A percentile compares a stretch with the other conserved stretches of the same genome.
Conservation (phyloP, 1,140 invertebrate species). For the Drosophila ogumai region DNA sequence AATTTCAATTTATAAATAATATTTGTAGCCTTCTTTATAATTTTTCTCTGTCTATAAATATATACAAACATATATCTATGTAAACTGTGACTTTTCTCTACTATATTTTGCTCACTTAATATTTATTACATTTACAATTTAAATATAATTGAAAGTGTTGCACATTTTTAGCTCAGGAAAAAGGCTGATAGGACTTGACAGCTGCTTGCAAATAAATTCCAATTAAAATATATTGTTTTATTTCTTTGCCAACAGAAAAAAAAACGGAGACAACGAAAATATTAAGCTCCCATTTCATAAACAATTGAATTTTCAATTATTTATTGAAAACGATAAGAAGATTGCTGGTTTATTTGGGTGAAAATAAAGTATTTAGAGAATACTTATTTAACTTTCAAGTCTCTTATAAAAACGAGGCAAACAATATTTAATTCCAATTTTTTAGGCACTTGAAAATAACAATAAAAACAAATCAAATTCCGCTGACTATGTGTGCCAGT, state of each 20-base stretch:
- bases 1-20: background rate
- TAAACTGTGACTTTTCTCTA: background rate
- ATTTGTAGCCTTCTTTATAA: background rate
- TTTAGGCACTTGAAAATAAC: background rate
- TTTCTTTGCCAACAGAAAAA: background rate
- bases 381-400: background rate
- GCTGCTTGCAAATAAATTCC: constrained; percentile 15
- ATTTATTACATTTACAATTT: constrained; percentile 19
- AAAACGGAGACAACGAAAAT: background rate
- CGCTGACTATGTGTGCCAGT: constrained; percentile 16
- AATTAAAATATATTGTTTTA: constrained; percentile 13
- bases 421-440: constrained; percentile 12
- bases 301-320: background rate
- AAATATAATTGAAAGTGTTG: constrained; percentile 18
- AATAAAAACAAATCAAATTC: constrained; percentile 11
- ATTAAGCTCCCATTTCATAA: constrained; percentile 3
- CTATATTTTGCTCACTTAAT: constrained; percentile 6
- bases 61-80: background rate
- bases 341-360: too few relatives aligned
- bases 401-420: too few relatives aligned
- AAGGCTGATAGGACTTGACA: constrained; percentile 3
- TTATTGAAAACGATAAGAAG: background rate
- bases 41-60: background rate
- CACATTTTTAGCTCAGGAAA: background rate
- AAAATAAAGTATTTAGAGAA: background rate